phyloP scores from a whole-genome alignment of 1,140 invertebrate species.

The Micrasema longulum region DNA sequence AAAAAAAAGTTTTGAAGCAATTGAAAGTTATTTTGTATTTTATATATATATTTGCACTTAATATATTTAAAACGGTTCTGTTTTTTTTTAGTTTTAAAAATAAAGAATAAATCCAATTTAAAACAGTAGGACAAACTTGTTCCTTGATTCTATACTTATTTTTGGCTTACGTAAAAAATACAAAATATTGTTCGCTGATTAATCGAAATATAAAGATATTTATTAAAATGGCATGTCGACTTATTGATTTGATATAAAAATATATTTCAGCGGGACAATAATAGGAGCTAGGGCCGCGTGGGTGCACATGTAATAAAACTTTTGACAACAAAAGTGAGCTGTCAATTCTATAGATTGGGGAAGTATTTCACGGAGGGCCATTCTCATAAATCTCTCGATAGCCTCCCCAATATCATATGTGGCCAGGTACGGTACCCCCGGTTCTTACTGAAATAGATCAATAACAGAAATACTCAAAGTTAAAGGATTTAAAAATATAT shows the following conservation, averaged over 20 bases:
- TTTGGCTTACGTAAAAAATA: no score
- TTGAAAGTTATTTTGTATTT: no score
- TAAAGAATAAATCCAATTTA: no score
- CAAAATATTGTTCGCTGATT: no score
- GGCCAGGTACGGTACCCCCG: conserved; percentile 42
- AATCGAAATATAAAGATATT: no score
- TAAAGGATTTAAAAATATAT: no score
- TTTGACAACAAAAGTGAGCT: conserved; percentile 56
- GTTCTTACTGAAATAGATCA: conserved; percentile 9
- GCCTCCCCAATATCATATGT: conserved; percentile 48
- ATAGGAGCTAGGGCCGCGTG: conserved; percentile 38
- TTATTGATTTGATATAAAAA: conserved; percentile 53
- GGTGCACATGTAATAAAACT: conserved; percentile 54
- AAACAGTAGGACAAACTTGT: no score
- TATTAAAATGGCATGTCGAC: not conserved
- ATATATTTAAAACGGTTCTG: no score
- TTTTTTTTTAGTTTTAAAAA: no score
- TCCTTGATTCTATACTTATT: no score
- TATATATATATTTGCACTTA: no score
- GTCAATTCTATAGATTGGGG: conserved; percentile 54
- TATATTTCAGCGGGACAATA: conserved; percentile 37
- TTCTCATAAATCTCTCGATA: conserved; percentile 53
- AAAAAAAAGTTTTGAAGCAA: no score
- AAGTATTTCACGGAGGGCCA: conserved; percentile 53
- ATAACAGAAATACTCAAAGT: conserved; percentile 15